Evolutionary conservation across 35 echinoderm and acorn worm genomes (phyloP), one percentile per base, ranked within the genome.

Genomic region (Eucidaris tribuloides): DNA sequence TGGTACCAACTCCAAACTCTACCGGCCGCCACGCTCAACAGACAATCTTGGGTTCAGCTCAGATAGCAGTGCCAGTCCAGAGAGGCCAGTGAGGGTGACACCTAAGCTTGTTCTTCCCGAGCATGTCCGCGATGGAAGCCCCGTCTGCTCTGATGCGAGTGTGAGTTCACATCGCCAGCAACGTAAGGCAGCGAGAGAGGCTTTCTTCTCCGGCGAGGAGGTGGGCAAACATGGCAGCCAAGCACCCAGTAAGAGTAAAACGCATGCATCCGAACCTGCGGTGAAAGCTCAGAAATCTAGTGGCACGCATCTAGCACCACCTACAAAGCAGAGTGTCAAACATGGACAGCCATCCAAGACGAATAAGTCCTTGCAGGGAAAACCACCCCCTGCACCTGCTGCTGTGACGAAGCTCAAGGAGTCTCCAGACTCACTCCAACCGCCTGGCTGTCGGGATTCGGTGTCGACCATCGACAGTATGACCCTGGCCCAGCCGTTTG

Each of bases 11-110:
- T 42, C 79, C 37, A 55, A 81, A 23, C 65, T 94, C 0, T 94
- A 94, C 43, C 43, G 82, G 15, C 71, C 37, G 9, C 87, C 86
- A 30, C 66, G 39, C 50, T 90, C 92, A 76, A 56, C 76, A 56
- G 86, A 94, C 46, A 90, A 94, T 39, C 58, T 94, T 20, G 92
- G 92, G 3, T 89, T 71, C 35, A 89, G 87, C 80, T 94, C 92
- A 19, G 92, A 94, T 50, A 94, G 92, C 66, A 94, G 92, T 77
- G n/a, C n/a, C n/a, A n/a, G n/a, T n/a, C 82, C 77, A 7, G 79
- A 84, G 46, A 81, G 78, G 2, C 78, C 55, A 3, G 65, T 59
- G 1, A 88, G 43, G 42, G 28, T 45, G 13, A 66, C 42, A 45
- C 28, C 57, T 30, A 81, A 80, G 39, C 24, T 62, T 52, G 76